Evolutionary conservation across 23 tunicate genomes (phyloP).

Genomic region (Ciona savignyi): DNA sequence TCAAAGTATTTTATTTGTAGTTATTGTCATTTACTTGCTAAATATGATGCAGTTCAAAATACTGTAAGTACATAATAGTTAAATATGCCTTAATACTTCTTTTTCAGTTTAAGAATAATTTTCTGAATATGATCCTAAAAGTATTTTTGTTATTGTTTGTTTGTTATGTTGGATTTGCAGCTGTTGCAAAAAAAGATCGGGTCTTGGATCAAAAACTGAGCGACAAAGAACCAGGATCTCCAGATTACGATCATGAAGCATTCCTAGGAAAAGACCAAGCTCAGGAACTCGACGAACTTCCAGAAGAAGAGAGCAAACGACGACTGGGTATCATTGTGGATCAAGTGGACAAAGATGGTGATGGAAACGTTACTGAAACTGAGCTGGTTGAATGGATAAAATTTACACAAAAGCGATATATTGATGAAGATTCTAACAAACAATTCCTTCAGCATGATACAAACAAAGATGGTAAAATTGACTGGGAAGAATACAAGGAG

Average conservation of each 20-base stretch:
- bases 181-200: constrained; percentile 64
- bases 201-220: constrained; percentile 51
- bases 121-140: no score
- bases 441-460: constrained; percentile 66
- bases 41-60: no score
- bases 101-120: no score
- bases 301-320: no score
- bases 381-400: constrained; percentile 83
- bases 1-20: no score
- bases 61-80: no score
- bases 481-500: constrained; percentile 94
- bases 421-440: constrained; percentile 70
- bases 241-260: no score
- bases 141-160: neutral
- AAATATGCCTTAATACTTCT: no score
- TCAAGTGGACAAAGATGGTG: constrained; percentile 73
- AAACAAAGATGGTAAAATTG: constrained; percentile 60
- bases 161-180: constrained; percentile 11
- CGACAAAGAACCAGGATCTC: constrained; percentile 74
- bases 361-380: constrained; percentile 60
- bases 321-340: no score
- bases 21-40: no score
- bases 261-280: no score
- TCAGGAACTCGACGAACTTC: no score
- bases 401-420: constrained; percentile 74